These are phyloP conservation scores for Chrysogorgia sp. DNA, from an alignment of 92 coral and sea anemone species.

Conservation along the genomic window DNA sequence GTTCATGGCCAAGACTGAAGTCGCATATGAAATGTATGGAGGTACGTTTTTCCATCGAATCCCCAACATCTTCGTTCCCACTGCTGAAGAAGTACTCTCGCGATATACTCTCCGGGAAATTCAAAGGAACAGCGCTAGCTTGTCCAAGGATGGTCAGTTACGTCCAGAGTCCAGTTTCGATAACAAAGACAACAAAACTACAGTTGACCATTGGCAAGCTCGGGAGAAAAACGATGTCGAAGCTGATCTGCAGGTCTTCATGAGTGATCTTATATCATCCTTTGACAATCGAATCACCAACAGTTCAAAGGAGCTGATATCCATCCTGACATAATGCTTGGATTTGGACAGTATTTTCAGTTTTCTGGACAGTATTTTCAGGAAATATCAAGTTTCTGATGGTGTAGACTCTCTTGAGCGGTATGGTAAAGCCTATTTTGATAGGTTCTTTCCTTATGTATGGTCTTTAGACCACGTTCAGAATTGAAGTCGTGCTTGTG, in stretches of 20 bases:
- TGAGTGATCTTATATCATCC: not conserved
- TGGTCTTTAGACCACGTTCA: slow-evolving; percentile 32
- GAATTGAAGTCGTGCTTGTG: not conserved
- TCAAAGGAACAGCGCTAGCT: slow-evolving; percentile 8
- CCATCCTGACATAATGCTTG: slow-evolving; percentile 21
- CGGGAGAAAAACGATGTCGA: slow-evolving; percentile 11
- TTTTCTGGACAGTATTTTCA: not conserved
- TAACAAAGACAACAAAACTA: slow-evolving; percentile 2
- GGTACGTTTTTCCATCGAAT: slow-evolving; percentile 20
- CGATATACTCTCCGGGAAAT: slow-evolving; percentile 5
- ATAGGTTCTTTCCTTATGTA: slow-evolving; percentile 13
- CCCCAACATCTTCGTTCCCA: slow-evolving; percentile 42
- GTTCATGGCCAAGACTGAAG: slow-evolving; percentile 27
- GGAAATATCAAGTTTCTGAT: slow-evolving; percentile 8
- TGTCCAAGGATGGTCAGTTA: slow-evolving; percentile 24
- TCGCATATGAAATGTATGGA: slow-evolving; percentile 29
- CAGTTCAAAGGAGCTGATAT: slow-evolving; percentile 3
- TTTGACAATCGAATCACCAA: slow-evolving; percentile 12
- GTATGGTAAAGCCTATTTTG: slow-evolving; percentile 2
- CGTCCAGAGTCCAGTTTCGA: not conserved
- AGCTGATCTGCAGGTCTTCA: not conserved
- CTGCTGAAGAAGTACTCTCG: slow-evolving; percentile 20
- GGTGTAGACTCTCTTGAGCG: slow-evolving; percentile 10
- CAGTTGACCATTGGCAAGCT: slow-evolving; percentile 17
- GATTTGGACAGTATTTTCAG: slow-evolving; percentile 25